Evolutionary conservation across 2,888 invertebrate species (phyloP).

Genomic region (Lamproptera curius): DNA sequence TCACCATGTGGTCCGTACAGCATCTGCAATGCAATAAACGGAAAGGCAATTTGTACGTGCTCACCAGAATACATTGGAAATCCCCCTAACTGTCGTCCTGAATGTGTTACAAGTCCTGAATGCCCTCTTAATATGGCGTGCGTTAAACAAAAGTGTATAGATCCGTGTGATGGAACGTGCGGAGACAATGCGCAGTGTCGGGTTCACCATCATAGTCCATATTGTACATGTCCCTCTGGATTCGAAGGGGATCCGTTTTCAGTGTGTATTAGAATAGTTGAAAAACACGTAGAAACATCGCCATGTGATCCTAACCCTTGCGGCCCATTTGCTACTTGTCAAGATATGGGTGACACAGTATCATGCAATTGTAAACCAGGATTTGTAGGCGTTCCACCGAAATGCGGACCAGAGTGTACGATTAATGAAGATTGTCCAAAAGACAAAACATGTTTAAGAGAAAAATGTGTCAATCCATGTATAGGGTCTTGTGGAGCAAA

Average conservation of each 20-base stretch:
- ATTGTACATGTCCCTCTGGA: slow-evolving; percentile 84
- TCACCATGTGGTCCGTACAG: slow-evolving; percentile 90
- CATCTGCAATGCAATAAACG: slow-evolving; percentile 80
- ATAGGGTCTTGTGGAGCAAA: slow-evolving; percentile 84
- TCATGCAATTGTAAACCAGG: slow-evolving; percentile 81
- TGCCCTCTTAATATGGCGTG: slow-evolving; percentile 89
- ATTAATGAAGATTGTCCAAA: slow-evolving; percentile 87
- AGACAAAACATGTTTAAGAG: slow-evolving; percentile 84
- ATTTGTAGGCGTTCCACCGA: slow-evolving; percentile 83
- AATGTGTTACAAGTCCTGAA: slow-evolving; percentile 88
- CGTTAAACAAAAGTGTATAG: slow-evolving; percentile 85
- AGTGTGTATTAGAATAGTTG: slow-evolving; percentile 66
- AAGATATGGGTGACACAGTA: slow-evolving; percentile 69
- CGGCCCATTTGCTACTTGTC: slow-evolving; percentile 82
- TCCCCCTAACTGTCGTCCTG: slow-evolving; percentile 87
- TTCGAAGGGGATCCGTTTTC: slow-evolving; percentile 88
- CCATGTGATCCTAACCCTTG: slow-evolving; percentile 84
- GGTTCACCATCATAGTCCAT: slow-evolving; percentile 82
- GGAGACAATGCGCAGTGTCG: slow-evolving; percentile 84
- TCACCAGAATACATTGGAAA: slow-evolving; percentile 82
- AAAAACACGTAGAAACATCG: slow-evolving; percentile 69
- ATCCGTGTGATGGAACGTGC: slow-evolving; percentile 89
- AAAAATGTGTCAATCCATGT: slow-evolving; percentile 87
- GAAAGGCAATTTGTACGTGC: slow-evolving; percentile 85
- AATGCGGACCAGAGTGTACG: slow-evolving; percentile 87